Percentiles rank a stretch among this genome's conserved stretches.
These are phyloP conservation scores for Acanthococcus lagerstroemiae DNA, from an alignment of 2,888 invertebrate species.

Conservation along the genomic window DNA sequence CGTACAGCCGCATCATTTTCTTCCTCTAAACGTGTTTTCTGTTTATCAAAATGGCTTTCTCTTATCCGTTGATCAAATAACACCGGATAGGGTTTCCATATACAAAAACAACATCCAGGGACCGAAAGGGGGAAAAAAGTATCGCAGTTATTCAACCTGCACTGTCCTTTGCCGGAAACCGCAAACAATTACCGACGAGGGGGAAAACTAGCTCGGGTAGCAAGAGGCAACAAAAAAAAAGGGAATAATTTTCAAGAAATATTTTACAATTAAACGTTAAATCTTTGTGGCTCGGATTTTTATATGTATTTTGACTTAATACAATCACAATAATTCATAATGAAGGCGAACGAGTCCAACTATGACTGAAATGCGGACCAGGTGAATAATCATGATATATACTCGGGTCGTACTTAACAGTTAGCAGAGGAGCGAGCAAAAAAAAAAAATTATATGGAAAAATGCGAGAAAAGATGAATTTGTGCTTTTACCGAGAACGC, in stretches of 20 bases:
- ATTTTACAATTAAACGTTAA: slow-evolving; percentile 26
- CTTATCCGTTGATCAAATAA: no score
- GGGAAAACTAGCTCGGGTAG: no score
- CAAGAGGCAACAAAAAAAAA: no score
- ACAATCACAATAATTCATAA: slow-evolving; percentile 30
- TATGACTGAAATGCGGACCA: slow-evolving; percentile 28
- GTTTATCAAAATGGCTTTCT: no score
- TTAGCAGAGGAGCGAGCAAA: not conserved
- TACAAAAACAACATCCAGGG: no score
- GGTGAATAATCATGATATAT: slow-evolving; percentile 31
- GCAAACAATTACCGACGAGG: no score
- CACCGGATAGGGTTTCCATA: no score
- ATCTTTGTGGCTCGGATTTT: slow-evolving; percentile 12
- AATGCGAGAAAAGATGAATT: slow-evolving; percentile 23
- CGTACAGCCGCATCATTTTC: not conserved
- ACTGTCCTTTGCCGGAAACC: no score
- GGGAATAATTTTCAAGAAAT: slow-evolving; percentile 26
- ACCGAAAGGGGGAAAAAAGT: no score
- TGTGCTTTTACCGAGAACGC: slow-evolving; percentile 18
- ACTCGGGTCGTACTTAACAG: not conserved
- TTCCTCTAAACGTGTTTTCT: not conserved
- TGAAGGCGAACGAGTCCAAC: slow-evolving; percentile 9
- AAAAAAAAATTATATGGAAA: slow-evolving; percentile 19
- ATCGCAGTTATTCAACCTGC: no score
- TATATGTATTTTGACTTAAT: slow-evolving; percentile 26